phyloP scores from a whole-genome alignment of 2,888 invertebrate genomes.

The Drosophila helvetica region DNA sequence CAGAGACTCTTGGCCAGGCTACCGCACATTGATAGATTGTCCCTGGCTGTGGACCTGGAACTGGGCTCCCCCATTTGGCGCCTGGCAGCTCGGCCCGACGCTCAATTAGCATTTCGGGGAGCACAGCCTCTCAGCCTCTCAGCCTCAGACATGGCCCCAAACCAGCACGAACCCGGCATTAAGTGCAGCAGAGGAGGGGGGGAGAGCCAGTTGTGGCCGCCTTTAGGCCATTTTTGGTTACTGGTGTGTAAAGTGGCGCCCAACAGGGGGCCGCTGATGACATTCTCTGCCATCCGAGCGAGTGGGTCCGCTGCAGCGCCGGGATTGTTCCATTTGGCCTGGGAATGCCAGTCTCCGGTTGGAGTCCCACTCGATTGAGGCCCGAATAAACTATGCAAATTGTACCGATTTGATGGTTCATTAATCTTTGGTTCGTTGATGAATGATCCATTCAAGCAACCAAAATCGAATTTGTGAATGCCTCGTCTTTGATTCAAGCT shows the following conservation, averaged over 20 bases:
- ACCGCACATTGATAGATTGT: constrained; percentile 61
- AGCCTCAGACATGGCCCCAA: constrained; percentile 46
- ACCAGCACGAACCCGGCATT: constrained; percentile 57
- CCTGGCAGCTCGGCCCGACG: constrained; percentile 48
- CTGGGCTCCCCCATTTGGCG: constrained; percentile 46
- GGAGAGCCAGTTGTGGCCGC: constrained; percentile 29
- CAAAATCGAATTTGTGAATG: not conserved
- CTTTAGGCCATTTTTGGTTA: constrained; percentile 31
- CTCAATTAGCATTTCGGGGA: constrained; percentile 67
- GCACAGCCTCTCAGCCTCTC: constrained; percentile 7
- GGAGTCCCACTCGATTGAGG: not conserved
- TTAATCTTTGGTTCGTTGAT: constrained; percentile 8
- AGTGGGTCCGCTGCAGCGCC: not conserved
- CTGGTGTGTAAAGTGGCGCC: constrained; percentile 41
- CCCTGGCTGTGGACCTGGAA: constrained; percentile 7
- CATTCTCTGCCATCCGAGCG: constrained; percentile 36
- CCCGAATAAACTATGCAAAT: constrained; percentile 14
- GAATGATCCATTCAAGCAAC: constrained; percentile 11
- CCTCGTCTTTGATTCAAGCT: not conserved
- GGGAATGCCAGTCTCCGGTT: not conserved
- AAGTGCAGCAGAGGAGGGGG: constrained; percentile 8
- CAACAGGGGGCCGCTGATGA: constrained; percentile 43
- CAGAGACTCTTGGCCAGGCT: constrained; percentile 21
- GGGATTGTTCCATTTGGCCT: constrained; percentile 6
- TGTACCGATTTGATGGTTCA: constrained; percentile 4